Base-by-base conservation (phyloP, 2,113 vertebrate species). In the Callopanchax toddi region DNA sequence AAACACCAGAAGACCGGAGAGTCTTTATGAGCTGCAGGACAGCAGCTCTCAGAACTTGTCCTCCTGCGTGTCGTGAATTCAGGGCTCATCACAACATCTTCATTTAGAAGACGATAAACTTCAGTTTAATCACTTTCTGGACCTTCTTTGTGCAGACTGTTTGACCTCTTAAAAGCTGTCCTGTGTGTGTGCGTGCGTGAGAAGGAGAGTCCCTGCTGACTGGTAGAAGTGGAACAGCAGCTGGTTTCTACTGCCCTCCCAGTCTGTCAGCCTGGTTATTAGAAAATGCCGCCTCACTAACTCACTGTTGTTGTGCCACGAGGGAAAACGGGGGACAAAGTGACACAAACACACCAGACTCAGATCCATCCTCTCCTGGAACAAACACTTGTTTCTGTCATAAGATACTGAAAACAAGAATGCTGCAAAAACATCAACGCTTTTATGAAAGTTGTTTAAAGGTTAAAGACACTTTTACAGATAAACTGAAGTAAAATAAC, bases 211-310 rank as follows among this genome's bases (percentile, higher is more conserved):
- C 37, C 8, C 49, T 60, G 66, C 26, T 54, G 60, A 50, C 18
- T 50, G 48, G 61, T 74, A 9, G 62, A 78, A 75, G 62, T 82
- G 61, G 74, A 82, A 43, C 70, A 82, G 79, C 74, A 77, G 69
- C 74, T 70, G 74, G 69, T 77, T 74, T 21, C 48, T 39, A 74
- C 51, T 34, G 55, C 54, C 50, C 58, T 79, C 70, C 71, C 66
- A 56, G 45, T 67, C 50, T 72, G 59, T 52, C 51, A 39, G 60
- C 42, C 39, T 46, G 3, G 70, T 71, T 78, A 75, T 74, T 78
- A 71, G 75, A 78, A 61, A 74, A 29, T 21, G 1, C 56, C 25
- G 49, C 23, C 58, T 71, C 39, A 49, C 51, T 49, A 71, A 76
- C 52, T 54, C 34, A 34, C 55, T 65, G 63, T 37, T 63, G 48